Base-by-base conservation (phyloP, 2,888 invertebrate species). In the Chrysolina haemoptera region DNA sequence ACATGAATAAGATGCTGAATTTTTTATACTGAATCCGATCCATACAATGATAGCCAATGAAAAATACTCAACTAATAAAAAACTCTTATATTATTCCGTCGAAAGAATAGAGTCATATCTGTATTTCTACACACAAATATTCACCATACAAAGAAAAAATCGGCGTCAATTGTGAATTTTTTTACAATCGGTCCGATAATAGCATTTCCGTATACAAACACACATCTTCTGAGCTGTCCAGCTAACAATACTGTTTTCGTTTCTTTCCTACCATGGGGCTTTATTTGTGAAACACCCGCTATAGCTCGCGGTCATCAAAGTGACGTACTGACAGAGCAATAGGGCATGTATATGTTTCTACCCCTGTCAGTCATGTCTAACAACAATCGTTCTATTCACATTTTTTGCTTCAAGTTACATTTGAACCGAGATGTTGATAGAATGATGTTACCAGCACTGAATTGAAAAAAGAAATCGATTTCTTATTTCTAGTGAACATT, bases 121-220 rank as follows among this genome's bases (percentile, higher is more conserved):
- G 59, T 59, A 35, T 14, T 59, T 59, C 27, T 73, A 71, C 68
- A 64, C 46, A 59, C 64, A 74, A 64, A 68, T 22, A 68, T 41
- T 68, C 62, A 18, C 46, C 71, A 55, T 65, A 77, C 74, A 77
- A 77, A 68, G 50, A 68, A 69, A 67, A 72, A 43, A 43, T 67
- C 68, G 70, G 16, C 68, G 63, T 74, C 77, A 76, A 74, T 75
- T 70, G 74, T 75, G 46, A 62, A 73, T 70, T 68, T 81, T 82
- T 83, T 79, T 81, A 82, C 83, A 84, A 85, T 84, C 86, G 85
- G 83, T 78, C 76, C 79, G 84, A 86, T 87, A 86, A 86, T 86
- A 82, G 82, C 81, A 78, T 83, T 82, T 82, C 83, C 86, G 86
- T 87, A 85, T 87, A 86, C 85, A 86, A 86, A 87, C 86, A 86